phyloP scores from a whole-genome alignment of 2,797 vertebrate species.

The Amblyraja radiata region DNA sequence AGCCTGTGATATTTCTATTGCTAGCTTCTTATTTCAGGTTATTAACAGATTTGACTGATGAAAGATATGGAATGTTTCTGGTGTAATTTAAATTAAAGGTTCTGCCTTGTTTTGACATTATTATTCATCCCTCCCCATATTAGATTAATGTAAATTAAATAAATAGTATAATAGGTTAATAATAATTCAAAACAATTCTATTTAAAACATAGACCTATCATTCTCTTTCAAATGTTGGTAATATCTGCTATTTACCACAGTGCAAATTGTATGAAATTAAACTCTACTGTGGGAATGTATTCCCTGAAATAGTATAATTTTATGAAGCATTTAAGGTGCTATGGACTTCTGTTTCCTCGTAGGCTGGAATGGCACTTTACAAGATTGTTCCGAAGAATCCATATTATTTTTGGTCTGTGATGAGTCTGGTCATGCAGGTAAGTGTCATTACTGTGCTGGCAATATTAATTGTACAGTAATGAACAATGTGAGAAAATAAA shows the following conservation, averaged over 20 bases:
- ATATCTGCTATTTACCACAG: too few relatives aligned
- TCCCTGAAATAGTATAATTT: background rate
- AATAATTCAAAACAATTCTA: background rate
- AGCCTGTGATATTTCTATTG: too few relatives aligned
- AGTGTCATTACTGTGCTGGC: conserved; percentile 44
- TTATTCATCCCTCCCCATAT: background rate
- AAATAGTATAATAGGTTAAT: background rate
- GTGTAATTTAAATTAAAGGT: background rate
- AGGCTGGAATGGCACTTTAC: conserved; percentile 98
- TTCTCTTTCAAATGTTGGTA: background rate
- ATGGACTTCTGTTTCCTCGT: conserved; percentile 48
- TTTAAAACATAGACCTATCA: background rate
- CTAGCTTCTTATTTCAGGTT: too few relatives aligned
- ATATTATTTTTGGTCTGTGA: conserved; percentile 98
- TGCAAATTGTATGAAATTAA: background rate
- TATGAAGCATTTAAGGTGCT: background rate
- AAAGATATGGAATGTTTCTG: background rate
- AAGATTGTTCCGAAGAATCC: conserved; percentile 98
- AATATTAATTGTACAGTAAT: background rate
- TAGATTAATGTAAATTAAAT: background rate
- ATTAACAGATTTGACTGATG: too few relatives aligned
- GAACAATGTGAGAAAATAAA: too few relatives aligned
- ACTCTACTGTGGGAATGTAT: background rate
- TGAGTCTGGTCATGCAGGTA: conserved; percentile 99
- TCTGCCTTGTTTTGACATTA: background rate